Evolutionary conservation across 2,797 vertebrate species (phyloP), one percentile per base, ranked within the genome.

Genomic region (Columba guinea): DNA sequence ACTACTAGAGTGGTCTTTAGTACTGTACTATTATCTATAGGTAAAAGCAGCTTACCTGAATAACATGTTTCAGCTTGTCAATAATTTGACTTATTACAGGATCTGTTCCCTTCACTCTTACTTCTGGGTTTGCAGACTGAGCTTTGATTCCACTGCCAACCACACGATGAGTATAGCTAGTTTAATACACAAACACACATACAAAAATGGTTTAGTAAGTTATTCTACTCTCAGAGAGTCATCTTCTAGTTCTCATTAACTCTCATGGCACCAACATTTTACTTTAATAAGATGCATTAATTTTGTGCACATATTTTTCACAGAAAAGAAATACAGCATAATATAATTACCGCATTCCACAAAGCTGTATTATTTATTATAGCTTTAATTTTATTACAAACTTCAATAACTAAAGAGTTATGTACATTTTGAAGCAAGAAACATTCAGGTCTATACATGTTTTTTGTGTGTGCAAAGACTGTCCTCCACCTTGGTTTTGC

Each of bases 31-130:
- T 51, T 51, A 32, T 53, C 30, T 53, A 63, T 26, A 85, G 20
- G 35, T 80, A 89, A 83, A 97, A 93, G 22, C 18, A 63, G 85
- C 98, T 98, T 97, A 99, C 99, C 99, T 99, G 98, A 97, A 98
- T 99, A 97, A 99, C 95, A 93, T 99, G 99, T 82, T 98, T 99
- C 94, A 99, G 98, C 97, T 99, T 99, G 97, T 99, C 99, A 85
- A 98, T 98, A 94, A 99, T 98, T 96, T 99, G 98, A 97, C 98
- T 98, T 96, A 99, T 98, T 70, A 98, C 96, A 7, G 98, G 98
- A 94, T 99, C 98, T 6, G 89, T 97, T 95, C 97, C 98, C 97
- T 98, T 99, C 96, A 99, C 98, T 97, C 97, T 99, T 70, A 99
- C 98, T 97, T 99, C 99, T 2, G 99, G 99, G 97, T 99, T 99